These are phyloP conservation scores for Acrossocheilus fasciatus DNA, from an alignment of 2,797 vertebrate genomes.

Conservation along the genomic window DNA sequence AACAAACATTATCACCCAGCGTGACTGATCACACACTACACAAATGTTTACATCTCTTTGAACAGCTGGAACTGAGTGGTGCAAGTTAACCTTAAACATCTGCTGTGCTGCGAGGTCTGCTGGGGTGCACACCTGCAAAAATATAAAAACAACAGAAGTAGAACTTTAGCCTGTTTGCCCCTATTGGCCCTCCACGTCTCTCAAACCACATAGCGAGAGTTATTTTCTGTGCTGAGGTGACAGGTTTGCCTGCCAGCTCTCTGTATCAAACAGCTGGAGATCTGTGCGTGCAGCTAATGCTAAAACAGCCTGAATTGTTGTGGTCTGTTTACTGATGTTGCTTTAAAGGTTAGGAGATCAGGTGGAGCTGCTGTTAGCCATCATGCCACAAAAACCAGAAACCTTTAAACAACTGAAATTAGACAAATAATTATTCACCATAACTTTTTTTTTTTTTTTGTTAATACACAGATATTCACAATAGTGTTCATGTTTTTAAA, in stretches of 20 bases:
- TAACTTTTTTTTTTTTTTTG: background rate
- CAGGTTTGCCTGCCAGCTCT: slow-evolving; percentile 42
- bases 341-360: slow-evolving; percentile 17
- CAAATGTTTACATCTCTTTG: slow-evolving; percentile 46
- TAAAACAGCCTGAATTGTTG: slow-evolving; percentile 6
- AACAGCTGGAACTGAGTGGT: slow-evolving; percentile 49
- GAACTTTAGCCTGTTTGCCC: slow-evolving; percentile 31
- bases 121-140: slow-evolving; percentile 34
- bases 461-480: background rate
- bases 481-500: background rate
- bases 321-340: slow-evolving; percentile 19
- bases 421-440: background rate
- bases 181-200: slow-evolving; percentile 21
- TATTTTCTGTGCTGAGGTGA: slow-evolving; percentile 42
- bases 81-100: slow-evolving; percentile 47
- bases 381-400: background rate
- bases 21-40: slow-evolving; percentile 39
- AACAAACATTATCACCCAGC: slow-evolving; percentile 47
- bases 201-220: slow-evolving; percentile 26
- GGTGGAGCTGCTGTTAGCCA: background rate
- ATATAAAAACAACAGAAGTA: slow-evolving; percentile 25
- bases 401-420: background rate
- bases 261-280: slow-evolving; percentile 43
- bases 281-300: slow-evolving; percentile 34
- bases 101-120: slow-evolving; percentile 30